Conservation (phyloP, 2,888 invertebrate genomes). For the Eupithecia subfuscata region DNA sequence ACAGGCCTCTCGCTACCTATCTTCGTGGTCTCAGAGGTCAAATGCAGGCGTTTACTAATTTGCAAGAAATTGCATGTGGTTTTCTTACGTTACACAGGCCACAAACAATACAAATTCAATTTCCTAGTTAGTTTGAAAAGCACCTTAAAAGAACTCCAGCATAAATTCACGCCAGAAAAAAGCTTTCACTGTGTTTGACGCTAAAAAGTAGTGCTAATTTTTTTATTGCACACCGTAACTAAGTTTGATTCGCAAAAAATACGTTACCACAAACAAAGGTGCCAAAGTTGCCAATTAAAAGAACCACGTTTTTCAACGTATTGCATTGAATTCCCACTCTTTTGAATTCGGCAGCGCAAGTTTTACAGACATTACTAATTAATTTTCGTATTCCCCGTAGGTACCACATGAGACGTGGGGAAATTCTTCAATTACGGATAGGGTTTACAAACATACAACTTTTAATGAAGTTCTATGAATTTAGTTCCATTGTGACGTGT, state of each 20-base stretch:
- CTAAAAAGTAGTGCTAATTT: constrained; percentile 9
- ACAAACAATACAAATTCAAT: not conserved
- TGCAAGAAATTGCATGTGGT: not conserved
- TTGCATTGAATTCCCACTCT: constrained; percentile 29
- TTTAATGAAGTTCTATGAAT: constrained; percentile 14
- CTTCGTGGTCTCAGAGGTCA: not conserved
- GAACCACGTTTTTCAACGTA: constrained; percentile 22
- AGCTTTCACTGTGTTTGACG: not conserved
- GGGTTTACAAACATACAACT: constrained; percentile 10
- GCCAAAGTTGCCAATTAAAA: constrained; percentile 33
- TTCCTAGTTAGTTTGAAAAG: not conserved
- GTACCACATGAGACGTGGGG: constrained; percentile 1
- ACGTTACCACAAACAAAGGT: constrained; percentile 13
- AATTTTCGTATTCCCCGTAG: constrained; percentile 17
- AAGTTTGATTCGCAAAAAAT: constrained; percentile 13
- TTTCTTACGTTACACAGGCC: not conserved
- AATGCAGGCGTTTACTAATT: not conserved
- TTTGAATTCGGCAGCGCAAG: constrained; percentile 18
- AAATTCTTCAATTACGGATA: constrained; percentile 11
- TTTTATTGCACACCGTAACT: not conserved
- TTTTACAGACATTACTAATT: constrained; percentile 19
- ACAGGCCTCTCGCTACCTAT: not conserved
- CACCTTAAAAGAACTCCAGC: not conserved
- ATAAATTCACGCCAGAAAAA: not conserved
- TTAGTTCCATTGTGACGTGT: not conserved